Evolutionary conservation across 1,140 invertebrate genomes (phyloP).

Genomic region (Lutraria rhynchaena): DNA sequence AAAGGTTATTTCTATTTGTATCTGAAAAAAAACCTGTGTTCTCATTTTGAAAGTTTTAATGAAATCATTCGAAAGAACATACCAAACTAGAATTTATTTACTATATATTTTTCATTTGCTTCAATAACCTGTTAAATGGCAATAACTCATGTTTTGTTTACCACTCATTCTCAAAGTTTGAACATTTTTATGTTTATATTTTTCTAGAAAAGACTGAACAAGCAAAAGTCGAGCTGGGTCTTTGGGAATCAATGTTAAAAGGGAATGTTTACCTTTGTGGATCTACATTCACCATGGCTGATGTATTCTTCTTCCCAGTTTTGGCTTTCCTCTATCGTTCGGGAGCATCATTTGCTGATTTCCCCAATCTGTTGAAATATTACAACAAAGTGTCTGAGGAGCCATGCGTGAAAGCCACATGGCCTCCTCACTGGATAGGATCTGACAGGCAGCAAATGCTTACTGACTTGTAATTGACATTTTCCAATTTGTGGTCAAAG

Average conservation of each 20-base stretch:
- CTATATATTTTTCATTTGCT: not conserved
- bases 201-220: constrained; percentile 6
- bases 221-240: constrained; percentile 14
- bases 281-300: constrained; percentile 61
- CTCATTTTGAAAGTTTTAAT: not conserved
- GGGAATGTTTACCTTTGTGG: constrained; percentile 43
- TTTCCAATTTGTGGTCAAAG: no score
- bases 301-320: constrained; percentile 60
- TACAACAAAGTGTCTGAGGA: constrained; percentile 53
- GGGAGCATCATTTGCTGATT: constrained; percentile 82
- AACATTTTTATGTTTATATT: not conserved
- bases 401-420: constrained; percentile 49
- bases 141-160: not conserved
- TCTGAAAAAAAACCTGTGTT: not conserved
- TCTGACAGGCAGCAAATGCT: not conserved
- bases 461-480: not conserved
- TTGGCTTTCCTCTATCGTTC: constrained; percentile 82
- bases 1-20: not conserved
- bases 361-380: constrained; percentile 45
- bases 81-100: not conserved
- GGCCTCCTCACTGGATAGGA: constrained; percentile 67
- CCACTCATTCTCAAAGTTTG: not conserved
- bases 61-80: not conserved
- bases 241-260: constrained; percentile 27
- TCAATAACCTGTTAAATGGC: not conserved